Evolutionary conservation across 2,888 invertebrate species (phyloP), one percentile per base, ranked within the genome.

Genomic region (Nebria salina): DNA sequence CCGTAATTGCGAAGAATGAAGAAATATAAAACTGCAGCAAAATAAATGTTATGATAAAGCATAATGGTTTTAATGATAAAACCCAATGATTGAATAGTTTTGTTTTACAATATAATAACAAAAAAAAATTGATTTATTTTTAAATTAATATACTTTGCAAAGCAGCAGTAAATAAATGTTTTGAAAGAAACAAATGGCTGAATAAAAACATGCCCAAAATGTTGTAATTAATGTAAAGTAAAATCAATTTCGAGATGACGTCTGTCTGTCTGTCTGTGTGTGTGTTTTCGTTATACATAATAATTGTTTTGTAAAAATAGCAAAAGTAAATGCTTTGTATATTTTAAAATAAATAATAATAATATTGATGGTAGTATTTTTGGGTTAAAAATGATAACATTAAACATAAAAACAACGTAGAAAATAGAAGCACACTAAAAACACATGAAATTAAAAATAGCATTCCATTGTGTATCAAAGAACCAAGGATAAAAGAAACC

Each of bases 381-480:
- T 54, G 54, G 54, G 54, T 54, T 11, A 54, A 42, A 68, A n/a
- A 65, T 64, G 41, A 76, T 66, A 41, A 76, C 76, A 76, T n/a
- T 70, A 70, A 76, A 76, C 76, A 76, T 68, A 76, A 76, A 34
- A 76, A 76, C 76, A 76, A 76, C 43, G 54, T 41, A 76, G 76
- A 42, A 76, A 76, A 76, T 25, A 68, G 76, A 68, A 76, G 76
- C 70, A 76, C 76, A 76, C 54, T 76, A 76, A 70, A 70, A 76
- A 76, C 68, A 76, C 42, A 76, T 43, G 68, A 76, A 76, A 54
- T 43, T 11, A 54, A 11, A 54, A 54, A 1, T 54, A 66, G 26
- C 76, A 76, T 76, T 76, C 76, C 65, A 26, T 68, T 76, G 65
- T 66, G 66, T 65, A 75, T 66, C 66, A 76, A 70, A 76, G 70